Evolutionary conservation across 2,888 invertebrate species (phyloP).

Genomic region (Ganaspis brasiliensis): DNA sequence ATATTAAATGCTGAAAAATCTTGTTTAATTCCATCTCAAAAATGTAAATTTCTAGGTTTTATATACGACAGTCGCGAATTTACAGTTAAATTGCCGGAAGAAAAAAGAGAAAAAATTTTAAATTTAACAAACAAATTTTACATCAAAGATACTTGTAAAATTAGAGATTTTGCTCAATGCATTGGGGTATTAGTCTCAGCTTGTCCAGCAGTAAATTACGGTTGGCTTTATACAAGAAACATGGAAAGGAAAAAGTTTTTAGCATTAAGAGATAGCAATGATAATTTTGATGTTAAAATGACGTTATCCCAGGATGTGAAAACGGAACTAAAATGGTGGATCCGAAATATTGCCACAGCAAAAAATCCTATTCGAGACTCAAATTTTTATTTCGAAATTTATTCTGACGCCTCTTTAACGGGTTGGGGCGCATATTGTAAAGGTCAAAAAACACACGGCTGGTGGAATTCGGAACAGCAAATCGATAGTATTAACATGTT

Average conservation of each 20-base stretch:
- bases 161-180: conserved; percentile 52
- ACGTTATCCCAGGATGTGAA: too few relatives aligned
- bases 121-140: conserved; percentile 6
- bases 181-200: conserved; percentile 50
- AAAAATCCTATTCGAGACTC: too few relatives aligned
- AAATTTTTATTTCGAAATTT: not conserved
- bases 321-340: too few relatives aligned
- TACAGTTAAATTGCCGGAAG: conserved; percentile 13
- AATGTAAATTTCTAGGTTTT: conserved; percentile 51
- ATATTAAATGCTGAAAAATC: conserved; percentile 48
- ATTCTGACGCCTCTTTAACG: not conserved
- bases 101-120: conserved; percentile 43
- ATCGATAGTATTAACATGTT: too few relatives aligned
- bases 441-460: not conserved
- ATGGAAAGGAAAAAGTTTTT: too few relatives aligned
- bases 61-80: conserved; percentile 42
- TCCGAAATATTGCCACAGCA: too few relatives aligned
- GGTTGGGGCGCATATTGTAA: not conserved
- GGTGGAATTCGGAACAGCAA: conserved; percentile 4
- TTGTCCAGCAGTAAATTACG: conserved; percentile 30
- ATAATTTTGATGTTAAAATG: too few relatives aligned
- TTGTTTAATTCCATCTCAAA: conserved; percentile 26
- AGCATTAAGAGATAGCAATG: too few relatives aligned
- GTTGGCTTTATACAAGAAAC: too few relatives aligned
- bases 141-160: conserved; percentile 33